Base-by-base conservation (phyloP, 2,888 invertebrate species). In the Eristalis intricaria region DNA sequence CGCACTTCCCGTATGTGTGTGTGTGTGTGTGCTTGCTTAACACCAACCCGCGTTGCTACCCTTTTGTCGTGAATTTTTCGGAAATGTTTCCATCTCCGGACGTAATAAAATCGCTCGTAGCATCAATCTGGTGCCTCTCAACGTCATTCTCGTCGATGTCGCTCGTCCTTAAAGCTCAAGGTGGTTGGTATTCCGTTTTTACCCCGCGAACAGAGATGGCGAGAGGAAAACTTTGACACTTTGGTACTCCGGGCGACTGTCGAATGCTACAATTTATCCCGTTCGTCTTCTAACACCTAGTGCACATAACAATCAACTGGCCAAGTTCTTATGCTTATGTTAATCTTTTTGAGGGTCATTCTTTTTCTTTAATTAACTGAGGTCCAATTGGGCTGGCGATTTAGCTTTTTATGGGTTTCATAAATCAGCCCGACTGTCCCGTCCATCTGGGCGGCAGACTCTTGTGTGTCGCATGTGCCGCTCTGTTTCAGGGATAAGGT, bases 81-180 rank as follows among this genome's bases (percentile, higher is more conserved):
- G 82, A 82, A 82, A 86, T 78, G 74, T 75, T 83, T 83, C 71
- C 78, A 79, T 83, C 70, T 83, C 63, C 70, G 56, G 19, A 71
- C 35, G 32, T 58, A 79, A 83, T 78, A 83, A 83, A 83, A 86
- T 86, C 82, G 71, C 74, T 29, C 70, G 61, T 32, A 50, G 56
- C 38, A 78, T 78, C 70, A 78, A 82, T 82, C 66, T 78, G 60
- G 13, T 29, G 32, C 7, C 50, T 32, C 8, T 32, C 29, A 23
- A 15, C n/a, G 13, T 10, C 60, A 35, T 13, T 35, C 64, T 29
- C 38, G 11, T 29, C 60, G 29, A 35, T 13, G 66, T 40, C 22
- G 58, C 10, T n/a, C 3, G 11, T 43, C 40, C 76, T 68, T 60
- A 68, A 66, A 60, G 38, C 56, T n/a, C 32, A 50, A 35, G 50